These are phyloP conservation scores for Emydoidea blandingii DNA, from an alignment of 2,797 vertebrate species.

Conservation along the genomic window DNA sequence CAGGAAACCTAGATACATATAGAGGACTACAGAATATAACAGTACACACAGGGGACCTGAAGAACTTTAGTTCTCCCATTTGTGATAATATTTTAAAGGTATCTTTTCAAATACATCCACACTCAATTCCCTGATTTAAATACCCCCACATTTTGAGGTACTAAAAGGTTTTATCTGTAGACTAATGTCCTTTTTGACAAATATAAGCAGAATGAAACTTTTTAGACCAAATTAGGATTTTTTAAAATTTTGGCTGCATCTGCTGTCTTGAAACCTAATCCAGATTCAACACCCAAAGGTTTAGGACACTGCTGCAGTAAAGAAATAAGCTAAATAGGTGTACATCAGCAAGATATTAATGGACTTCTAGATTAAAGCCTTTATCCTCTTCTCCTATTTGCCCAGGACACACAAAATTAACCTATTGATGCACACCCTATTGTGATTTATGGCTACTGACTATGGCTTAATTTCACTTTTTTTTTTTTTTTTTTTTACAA, in stretches of 20 bases:
- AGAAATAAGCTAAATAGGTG: neutral
- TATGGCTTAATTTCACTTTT: neutral
- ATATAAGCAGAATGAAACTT: neutral
- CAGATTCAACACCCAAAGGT: neutral
- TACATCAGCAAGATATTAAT: neutral
- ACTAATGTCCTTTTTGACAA: neutral
- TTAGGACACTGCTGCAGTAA: neutral
- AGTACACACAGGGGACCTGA: neutral
- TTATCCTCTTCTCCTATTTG: neutral
- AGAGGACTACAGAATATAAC: neutral
- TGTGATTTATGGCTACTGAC: accelerated
- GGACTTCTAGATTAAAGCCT: neutral
- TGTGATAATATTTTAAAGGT: neutral
- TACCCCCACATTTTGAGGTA: neutral
- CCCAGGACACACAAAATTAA: neutral
- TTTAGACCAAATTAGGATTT: accelerated
- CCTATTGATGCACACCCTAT: neutral
- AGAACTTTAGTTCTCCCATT: neutral
- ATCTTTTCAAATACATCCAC: neutral
- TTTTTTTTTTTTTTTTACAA: neutral
- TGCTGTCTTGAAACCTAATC: neutral
- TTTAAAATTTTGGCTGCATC: neutral
- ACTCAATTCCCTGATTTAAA: neutral
- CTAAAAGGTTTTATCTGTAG: neutral
- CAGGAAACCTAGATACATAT: neutral